These are phyloP conservation scores for Melipona bicolor DNA, from an alignment of 2,888 invertebrate genomes.

Conservation along the genomic window DNA sequence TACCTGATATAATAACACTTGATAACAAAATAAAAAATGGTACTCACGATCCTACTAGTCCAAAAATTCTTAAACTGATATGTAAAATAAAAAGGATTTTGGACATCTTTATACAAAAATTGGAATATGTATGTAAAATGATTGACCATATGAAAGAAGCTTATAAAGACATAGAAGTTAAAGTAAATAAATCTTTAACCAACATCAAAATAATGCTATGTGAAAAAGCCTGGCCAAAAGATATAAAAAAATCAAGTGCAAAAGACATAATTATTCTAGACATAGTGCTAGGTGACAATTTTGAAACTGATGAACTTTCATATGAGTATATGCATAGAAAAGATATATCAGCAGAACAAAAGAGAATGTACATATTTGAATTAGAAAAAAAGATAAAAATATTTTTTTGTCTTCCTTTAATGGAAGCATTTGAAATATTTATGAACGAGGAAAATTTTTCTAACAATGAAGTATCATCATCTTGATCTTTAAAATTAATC, in stretches of 20 bases:
- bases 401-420: slow-evolving; percentile 36
- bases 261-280: slow-evolving; percentile 42
- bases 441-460: slow-evolving; percentile 32
- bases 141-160: slow-evolving; percentile 28
- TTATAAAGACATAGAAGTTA: slow-evolving; percentile 49
- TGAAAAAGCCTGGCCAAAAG: slow-evolving; percentile 52
- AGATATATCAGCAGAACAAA: neutral
- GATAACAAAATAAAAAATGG: neutral
- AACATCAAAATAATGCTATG: slow-evolving; percentile 33
- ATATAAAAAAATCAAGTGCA: slow-evolving; percentile 21
- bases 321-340: slow-evolving; percentile 20
- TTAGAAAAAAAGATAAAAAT: slow-evolving; percentile 24
- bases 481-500: neutral
- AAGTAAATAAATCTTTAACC: slow-evolving; percentile 16
- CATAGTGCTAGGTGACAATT: slow-evolving; percentile 35
- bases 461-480: neutral
- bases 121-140: slow-evolving; percentile 22
- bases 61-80: slow-evolving; percentile 22
- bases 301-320: slow-evolving; percentile 20
- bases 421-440: slow-evolving; percentile 48
- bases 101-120: slow-evolving; percentile 29
- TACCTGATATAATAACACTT: slow-evolving; percentile 49
- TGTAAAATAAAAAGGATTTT: slow-evolving; percentile 19
- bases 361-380: neutral
- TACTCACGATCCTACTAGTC: slow-evolving; percentile 33